Evolutionary conservation across 2,888 invertebrate genomes (phyloP).

Genomic region (Lymantria dispar): DNA sequence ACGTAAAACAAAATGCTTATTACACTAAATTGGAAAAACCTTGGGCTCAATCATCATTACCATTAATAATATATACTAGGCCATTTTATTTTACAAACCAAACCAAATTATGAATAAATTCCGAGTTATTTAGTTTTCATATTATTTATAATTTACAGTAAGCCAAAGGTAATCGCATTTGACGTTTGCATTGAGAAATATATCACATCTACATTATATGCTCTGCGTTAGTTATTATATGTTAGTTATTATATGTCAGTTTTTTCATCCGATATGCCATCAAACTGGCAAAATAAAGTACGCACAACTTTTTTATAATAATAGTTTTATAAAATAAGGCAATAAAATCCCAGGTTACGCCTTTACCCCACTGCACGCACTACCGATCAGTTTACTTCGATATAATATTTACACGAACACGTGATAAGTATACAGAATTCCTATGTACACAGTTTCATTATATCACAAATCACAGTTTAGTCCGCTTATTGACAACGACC

Average conservation of each 20-base stretch:
- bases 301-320: conserved; percentile 35
- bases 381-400: conserved; percentile 15
- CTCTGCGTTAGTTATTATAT: conserved; percentile 24
- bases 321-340: conserved; percentile 35
- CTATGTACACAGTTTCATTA: conserved; percentile 40
- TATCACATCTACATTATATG: conserved; percentile 23
- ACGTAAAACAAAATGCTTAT: conserved; percentile 16
- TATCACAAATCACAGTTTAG: conserved; percentile 63
- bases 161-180: conserved; percentile 11
- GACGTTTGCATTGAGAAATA: conserved; percentile 24
- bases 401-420: conserved; percentile 41
- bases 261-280: conserved; percentile 36
- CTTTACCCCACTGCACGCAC: conserved; percentile 36
- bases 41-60: conserved; percentile 15
- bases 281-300: conserved; percentile 42
- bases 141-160: not conserved
- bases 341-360: conserved; percentile 36
- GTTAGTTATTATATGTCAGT: conserved; percentile 38
- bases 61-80: conserved; percentile 24
- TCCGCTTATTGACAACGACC: conserved; percentile 72
- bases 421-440: conserved; percentile 12
- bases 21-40: conserved; percentile 14
- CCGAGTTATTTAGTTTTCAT: too few species aligned
- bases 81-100: conserved; percentile 12
- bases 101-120: not conserved